Base-by-base conservation (phyloP, 2,888 invertebrate species). In the Urechis unicinctus region DNA sequence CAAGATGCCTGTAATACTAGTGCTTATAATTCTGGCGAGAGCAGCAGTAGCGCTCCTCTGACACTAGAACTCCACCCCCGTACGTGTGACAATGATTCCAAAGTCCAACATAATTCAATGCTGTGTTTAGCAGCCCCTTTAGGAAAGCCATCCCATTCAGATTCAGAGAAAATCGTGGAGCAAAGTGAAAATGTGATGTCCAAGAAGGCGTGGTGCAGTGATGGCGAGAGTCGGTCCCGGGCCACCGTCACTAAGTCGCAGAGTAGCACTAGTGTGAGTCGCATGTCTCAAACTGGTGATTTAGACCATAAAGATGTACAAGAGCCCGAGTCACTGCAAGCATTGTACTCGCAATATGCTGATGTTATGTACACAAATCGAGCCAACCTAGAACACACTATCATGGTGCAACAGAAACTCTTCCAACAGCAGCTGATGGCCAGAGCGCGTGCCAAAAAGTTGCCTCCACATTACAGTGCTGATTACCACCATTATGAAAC, bases 331-430 rank as follows among this genome's bases (percentile, higher is more conserved):
- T 70, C 71, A 0, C 62, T 74, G 28, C 73, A 73, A 59, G 72
- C 73, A 47, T 60, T 75, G 46, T 75, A 77, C 61, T 70, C 74
- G 60, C 70, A 72, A 53, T 75, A 72, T 52, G 81, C 84, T 0
- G 84, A 85, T 56, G 85, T 85, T 0, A 85, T 86, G 85, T 86
- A 86, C 77, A 86, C 86, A 21, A 85, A 86, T 68, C 82, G 83
- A 46, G 85, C 84, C 1, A 85, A 86, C 70, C 77, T 86, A 26
- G 83, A 85, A 61, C 85, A 85, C 69, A 86, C 86, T 3, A 86
- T 86, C 74, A 76, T 83, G 59, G 75, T 86, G 31, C 86, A 87
- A 69, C 86, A 87, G 66, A 84, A 86, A 68, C 75, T 75, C 9
- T 75, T 75, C 61, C 71, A 75, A 57, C 74, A 74, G 56, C 73